phyloP scores from a whole-genome alignment of 2,888 invertebrate genomes.

The Synanthedon formicaeformis region DNA sequence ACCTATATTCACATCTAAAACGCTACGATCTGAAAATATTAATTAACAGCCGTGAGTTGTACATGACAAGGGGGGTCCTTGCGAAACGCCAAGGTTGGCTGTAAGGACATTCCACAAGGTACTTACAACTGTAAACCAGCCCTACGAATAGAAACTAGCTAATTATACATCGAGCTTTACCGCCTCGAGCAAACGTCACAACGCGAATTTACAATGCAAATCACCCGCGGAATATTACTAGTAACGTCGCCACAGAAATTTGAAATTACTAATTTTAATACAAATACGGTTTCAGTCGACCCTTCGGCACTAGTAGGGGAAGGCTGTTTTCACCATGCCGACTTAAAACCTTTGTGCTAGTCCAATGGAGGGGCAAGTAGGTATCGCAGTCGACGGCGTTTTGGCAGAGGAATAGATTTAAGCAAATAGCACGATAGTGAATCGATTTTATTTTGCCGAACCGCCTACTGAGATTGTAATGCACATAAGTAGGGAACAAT shows the following conservation, averaged over 20 bases:
- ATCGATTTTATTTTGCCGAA: constrained; percentile 53
- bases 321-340: constrained; percentile 48
- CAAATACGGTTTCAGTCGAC: constrained; percentile 59
- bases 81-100: constrained; percentile 26
- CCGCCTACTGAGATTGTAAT: constrained; percentile 45
- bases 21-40: constrained; percentile 19
- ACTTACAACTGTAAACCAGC: constrained; percentile 24
- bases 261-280: constrained; percentile 69
- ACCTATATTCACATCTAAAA: no score
- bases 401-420: constrained; percentile 28
- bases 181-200: constrained; percentile 52
- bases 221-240: constrained; percentile 65
- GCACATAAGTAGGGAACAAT: constrained; percentile 48
- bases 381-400: constrained; percentile 29
- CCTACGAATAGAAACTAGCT: constrained; percentile 66
- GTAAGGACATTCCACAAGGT: constrained; percentile 44
- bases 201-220: constrained; percentile 69
- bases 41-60: constrained; percentile 16
- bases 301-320: constrained; percentile 54
- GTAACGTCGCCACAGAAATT: constrained; percentile 62
- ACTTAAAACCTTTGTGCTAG: constrained; percentile 27
- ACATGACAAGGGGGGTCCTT: neutral
- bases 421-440: constrained; percentile 37
- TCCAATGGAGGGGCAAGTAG: constrained; percentile 62
- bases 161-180: constrained; percentile 66